Evolutionary conservation across 2,797 vertebrate genomes (phyloP), one percentile per base, ranked within the genome.

Genomic region (Adrianichthys oophorus): DNA sequence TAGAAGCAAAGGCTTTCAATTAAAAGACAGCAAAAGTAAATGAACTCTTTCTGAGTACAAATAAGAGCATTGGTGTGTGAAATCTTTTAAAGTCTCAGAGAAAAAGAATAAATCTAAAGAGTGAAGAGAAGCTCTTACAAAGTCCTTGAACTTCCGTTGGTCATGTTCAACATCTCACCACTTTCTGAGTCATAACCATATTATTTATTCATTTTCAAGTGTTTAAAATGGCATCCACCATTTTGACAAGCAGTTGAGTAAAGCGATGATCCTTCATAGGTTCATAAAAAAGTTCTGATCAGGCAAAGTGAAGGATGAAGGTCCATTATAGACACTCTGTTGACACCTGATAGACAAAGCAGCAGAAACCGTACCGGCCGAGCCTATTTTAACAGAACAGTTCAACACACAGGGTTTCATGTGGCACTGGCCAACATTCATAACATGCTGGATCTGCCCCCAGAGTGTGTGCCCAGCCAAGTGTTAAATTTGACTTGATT

Each of bases 401-500:
- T 68, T 77, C 66, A 59, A 76, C 72, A 78, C 65, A 62, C 42
- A 45, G 57, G 68, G 77, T 78, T 79, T 85, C 84, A 83, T 78
- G 82, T 87, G 80, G 80, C 87, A 78, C 71, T 56, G 66, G 76
- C 81, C 60, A 71, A 70, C 82, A 83, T 85, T 86, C 82, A 80
- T 70, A 76, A 83, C 81, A 78, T 70, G 77, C 74, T 82, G 85
- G 74, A 79, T 77, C 41, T 50, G 70, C 41, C 74, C 79, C 72
- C 57, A 29, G 74, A 79, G 70, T 71, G 65, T 61, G 76, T 74
- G 69, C 56, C 68, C 74, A 72, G 83, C 73, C 84, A 79, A 87
- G 85, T 88, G 85, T 87, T 85, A 89, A 87, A 89, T 87, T 76
- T 72, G 77, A 84, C 83, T 88, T 83, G 71, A 86, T 84, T 89